These are phyloP conservation scores for Ptilonorhynchus violaceus DNA, from an alignment of 2,113 vertebrate species.

Conservation along the genomic window DNA sequence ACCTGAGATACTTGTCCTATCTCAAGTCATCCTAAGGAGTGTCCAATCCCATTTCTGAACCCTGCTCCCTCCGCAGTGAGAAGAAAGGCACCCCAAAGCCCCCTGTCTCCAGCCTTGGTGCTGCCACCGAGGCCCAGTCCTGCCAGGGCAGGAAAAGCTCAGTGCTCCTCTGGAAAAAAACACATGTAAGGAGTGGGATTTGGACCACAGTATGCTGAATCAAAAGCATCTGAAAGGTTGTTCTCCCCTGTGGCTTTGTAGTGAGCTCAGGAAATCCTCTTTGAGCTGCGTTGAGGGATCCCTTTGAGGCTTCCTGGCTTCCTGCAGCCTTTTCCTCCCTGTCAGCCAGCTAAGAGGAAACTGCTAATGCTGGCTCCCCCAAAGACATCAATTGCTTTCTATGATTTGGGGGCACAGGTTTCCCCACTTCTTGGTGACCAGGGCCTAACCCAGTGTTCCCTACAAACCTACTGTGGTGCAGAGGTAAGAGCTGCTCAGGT, in stretches of 20 bases:
- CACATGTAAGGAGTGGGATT: background rate
- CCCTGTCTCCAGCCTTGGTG: background rate
- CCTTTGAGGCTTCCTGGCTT: slow-evolving; percentile 11
- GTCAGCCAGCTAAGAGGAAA: background rate
- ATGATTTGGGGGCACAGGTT: background rate
- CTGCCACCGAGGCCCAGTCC: background rate
- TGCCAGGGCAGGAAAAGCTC: background rate
- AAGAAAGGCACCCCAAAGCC: background rate
- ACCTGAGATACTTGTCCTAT: background rate
- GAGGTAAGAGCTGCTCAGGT: background rate
- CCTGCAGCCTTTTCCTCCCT: background rate
- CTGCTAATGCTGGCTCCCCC: background rate
- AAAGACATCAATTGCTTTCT: background rate
- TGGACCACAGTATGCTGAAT: background rate
- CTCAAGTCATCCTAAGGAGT: background rate
- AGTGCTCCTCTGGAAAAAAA: background rate
- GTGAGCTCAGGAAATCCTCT: background rate
- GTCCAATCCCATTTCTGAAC: background rate
- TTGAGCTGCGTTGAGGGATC: background rate
- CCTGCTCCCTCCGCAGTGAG: background rate
- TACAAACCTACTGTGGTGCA: background rate
- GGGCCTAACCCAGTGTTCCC: background rate
- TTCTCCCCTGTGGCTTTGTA: background rate
- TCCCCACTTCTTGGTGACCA: background rate
- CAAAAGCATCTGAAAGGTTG: slow-evolving; percentile 21